Base-by-base conservation (phyloP, 2,113 vertebrate species). In the Larimichthys crocea region DNA sequence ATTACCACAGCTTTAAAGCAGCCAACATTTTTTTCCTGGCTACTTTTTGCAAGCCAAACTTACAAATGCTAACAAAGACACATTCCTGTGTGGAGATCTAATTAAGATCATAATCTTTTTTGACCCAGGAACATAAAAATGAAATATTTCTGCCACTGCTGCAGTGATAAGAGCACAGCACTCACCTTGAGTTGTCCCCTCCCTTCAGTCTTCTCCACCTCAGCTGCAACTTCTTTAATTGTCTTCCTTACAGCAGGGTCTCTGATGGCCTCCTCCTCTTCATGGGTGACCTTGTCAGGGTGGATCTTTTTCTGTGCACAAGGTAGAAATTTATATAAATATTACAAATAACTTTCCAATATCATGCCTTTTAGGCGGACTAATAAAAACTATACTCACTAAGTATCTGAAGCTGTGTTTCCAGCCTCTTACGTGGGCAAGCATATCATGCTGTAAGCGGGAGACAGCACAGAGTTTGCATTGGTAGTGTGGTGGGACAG, bases 401-500 rank as follows among this genome's bases (percentile, higher is more conserved):
- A 96, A 60, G 82, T 95, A 96, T 91, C 76, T 93, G 86, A 92
- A 94, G 63, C 88, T 68, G 74, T 96, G 95, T 81, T 94, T 95
- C 95, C 95, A 96, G 65, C 95, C 93, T 67, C 83, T 94, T 52
- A 95, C 84, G 15, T 96, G 95, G 67, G 92, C 87, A 42, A 92
- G 42, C 83, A 96, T 95, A 31, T 95, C 95, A 66, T 91, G 89
- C 88, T 96, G 95, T 80, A 94, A 50, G 48, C 86, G 88, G 69
- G 86, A 68, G n/a, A 96, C 93, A 6, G 82, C 80, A 40, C 95
- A 96, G n/a, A 96, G 90, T 81, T 94, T 94, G 76, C 95, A 96
- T 90, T 93, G 93, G 80, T 96, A 96, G 82, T 96, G 95, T 4
- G 94, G 94, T 10, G 92, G 90, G n/a, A 95, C 93, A 29, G 92